Conservation (phyloP, 2,113 vertebrate species). For the Dendropsophus ebraccatus region DNA sequence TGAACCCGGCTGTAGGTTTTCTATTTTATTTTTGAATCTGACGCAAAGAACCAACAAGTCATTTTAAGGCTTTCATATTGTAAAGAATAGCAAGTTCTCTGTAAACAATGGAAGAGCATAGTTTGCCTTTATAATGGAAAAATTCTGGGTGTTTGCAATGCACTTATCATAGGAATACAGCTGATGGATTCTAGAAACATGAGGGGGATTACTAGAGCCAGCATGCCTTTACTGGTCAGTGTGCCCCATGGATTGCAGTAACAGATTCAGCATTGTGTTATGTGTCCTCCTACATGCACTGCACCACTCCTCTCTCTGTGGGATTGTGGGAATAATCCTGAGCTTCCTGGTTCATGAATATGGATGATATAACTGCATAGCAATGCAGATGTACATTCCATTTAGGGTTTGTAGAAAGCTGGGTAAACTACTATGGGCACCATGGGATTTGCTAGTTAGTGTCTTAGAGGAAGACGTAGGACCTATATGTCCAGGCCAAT, state of each 20-base stretch:
- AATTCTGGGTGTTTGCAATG: not conserved
- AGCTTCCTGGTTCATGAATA: slow-evolving; percentile 18
- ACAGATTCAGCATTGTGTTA: not conserved
- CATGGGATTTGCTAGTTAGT: not conserved
- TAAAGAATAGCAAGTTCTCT: slow-evolving; percentile 35
- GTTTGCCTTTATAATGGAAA: not conserved
- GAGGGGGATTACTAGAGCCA: not conserved
- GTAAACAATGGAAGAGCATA: slow-evolving; percentile 30
- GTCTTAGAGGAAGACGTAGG: not conserved
- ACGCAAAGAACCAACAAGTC: not conserved
- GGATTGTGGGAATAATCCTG: not conserved
- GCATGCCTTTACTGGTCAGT: not conserved
- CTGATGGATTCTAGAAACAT: not conserved
- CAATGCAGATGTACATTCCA: not conserved
- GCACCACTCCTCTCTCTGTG: not conserved
- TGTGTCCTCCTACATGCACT: slow-evolving; percentile 13
- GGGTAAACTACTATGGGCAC: not conserved
- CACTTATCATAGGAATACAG: slow-evolving; percentile 7
- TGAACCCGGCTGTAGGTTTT: slow-evolving; percentile 18
- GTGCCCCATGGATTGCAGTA: not conserved
- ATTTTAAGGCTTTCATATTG: slow-evolving; percentile 30
- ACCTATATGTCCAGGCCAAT: not conserved
- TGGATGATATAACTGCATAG: not conserved
- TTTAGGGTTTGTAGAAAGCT: not conserved
- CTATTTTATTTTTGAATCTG: not conserved